phyloP scores from a whole-genome alignment of 2,113 vertebrate species.

The Istiophorus platypterus region DNA sequence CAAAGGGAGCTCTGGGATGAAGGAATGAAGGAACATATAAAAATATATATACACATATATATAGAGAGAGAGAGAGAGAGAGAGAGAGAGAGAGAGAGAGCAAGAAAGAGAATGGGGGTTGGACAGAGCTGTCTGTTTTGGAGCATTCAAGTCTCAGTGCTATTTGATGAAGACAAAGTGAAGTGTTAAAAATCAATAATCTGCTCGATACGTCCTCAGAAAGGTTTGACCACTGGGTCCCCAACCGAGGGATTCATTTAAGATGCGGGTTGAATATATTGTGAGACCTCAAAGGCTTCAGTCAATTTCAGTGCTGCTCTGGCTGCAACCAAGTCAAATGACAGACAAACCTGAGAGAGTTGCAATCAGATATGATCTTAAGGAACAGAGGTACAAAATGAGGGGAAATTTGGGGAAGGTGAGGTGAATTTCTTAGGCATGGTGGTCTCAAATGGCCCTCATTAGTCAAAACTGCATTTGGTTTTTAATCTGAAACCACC shows the following conservation, averaged over 20 bases:
- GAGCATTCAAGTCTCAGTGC: slow-evolving; percentile 61
- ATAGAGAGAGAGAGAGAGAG: slow-evolving; percentile 35
- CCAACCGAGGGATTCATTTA: slow-evolving; percentile 49
- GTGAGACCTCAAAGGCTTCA: slow-evolving; percentile 51
- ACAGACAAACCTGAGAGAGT: slow-evolving; percentile 46
- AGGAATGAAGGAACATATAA: too few species aligned
- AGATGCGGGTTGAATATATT: slow-evolving; percentile 59
- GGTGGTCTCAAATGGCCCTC: slow-evolving; percentile 2
- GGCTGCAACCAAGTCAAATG: slow-evolving; percentile 43
- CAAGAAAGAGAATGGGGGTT: background rate
- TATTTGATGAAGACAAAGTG: slow-evolving; percentile 82
- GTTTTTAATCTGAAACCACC: slow-evolving; percentile 16
- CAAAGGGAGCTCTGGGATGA: too few species aligned
- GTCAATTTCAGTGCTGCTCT: slow-evolving; percentile 48
- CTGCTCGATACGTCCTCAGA: slow-evolving; percentile 73
- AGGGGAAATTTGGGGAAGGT: too few species aligned
- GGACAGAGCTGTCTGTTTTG: slow-evolving; percentile 59
- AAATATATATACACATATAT: too few species aligned
- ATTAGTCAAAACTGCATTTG: slow-evolving; percentile 10
- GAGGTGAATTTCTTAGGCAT: background rate
- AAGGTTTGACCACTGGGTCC: slow-evolving; percentile 63
- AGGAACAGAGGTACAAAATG: background rate
- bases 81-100: slow-evolving; percentile 4
- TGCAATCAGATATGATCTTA: slow-evolving; percentile 36
- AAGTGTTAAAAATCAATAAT: slow-evolving; percentile 83